These are phyloP conservation scores for Pseudopleuronectes americanus DNA, from an alignment of 2,797 vertebrate genomes.

Conservation along the genomic window DNA sequence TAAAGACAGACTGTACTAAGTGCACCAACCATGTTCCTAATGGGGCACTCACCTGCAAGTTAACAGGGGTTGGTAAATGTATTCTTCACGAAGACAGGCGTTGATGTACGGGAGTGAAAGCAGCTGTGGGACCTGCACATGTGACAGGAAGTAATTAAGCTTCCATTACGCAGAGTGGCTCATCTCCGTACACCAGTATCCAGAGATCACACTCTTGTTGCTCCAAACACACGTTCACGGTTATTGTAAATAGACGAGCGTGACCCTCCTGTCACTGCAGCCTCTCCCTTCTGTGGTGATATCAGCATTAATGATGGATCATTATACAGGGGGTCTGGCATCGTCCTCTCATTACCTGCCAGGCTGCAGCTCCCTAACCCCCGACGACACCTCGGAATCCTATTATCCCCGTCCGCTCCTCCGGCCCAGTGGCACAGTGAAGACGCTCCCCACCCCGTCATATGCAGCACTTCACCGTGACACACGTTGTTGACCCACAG, in stretches of 20 bases:
- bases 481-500: constrained; percentile 43
- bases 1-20: constrained; percentile 31
- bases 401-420: constrained; percentile 40
- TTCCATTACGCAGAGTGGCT: constrained; percentile 59
- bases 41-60: constrained; percentile 32
- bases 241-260: constrained; percentile 60
- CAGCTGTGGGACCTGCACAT: constrained; percentile 46
- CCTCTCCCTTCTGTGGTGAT: constrained; percentile 36
- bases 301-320: constrained; percentile 71
- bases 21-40: constrained; percentile 28
- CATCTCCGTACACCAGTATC: constrained; percentile 50
- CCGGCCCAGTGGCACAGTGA: constrained; percentile 19
- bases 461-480: constrained; percentile 23
- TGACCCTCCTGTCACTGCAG: constrained; percentile 43
- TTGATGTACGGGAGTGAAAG: constrained; percentile 39
- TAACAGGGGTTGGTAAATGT: constrained; percentile 39
- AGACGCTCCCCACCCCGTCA: constrained; percentile 32
- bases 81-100: constrained; percentile 49
- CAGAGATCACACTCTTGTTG: constrained; percentile 42
- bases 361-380: constrained; percentile 55
- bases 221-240: constrained; percentile 36
- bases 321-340: constrained; percentile 69
- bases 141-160: constrained; percentile 72
- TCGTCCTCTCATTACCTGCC: constrained; percentile 75
- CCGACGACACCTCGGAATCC: constrained; percentile 57